A percentile compares a stretch with the other conserved stretches of the same genome.
Evolutionary conservation across 1,140 invertebrate genomes (phyloP).

Genomic region (Cyclargus thomasi): DNA sequence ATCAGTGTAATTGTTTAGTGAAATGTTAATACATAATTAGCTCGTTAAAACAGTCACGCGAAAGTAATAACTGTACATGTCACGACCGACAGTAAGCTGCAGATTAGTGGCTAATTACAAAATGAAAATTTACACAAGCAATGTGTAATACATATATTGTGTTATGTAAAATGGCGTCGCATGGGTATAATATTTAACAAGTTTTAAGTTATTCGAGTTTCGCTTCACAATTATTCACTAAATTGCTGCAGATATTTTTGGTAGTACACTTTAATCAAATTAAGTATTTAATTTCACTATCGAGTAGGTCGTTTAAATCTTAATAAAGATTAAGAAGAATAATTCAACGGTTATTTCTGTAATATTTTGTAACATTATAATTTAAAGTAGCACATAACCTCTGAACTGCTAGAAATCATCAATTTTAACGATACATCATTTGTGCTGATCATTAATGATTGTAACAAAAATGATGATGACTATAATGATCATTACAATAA

Average conservation of each 20-base stretch:
- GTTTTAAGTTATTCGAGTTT: no score
- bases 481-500: background rate
- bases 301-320: background rate
- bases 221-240: no score
- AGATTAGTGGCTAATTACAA: background rate
- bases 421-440: slow-evolving; percentile 3
- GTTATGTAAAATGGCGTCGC: no score
- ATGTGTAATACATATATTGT: no score
- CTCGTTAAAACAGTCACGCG: slow-evolving; percentile 5
- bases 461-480: slow-evolving; percentile 15
- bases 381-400: background rate
- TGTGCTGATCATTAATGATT: slow-evolving; percentile 9
- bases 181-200: no score
- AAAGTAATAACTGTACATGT: slow-evolving; percentile 1
- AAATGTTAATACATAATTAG: background rate
- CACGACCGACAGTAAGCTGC: background rate
- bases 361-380: background rate
- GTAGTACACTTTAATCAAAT: no score
- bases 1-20: background rate
- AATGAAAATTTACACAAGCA: background rate
- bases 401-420: background rate
- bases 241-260: no score
- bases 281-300: no score
- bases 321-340: no score
- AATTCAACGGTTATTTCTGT: background rate